Evolutionary conservation across 2,888 invertebrate genomes (phyloP).

Genomic region (Rhopalosiphum nymphaeae): DNA sequence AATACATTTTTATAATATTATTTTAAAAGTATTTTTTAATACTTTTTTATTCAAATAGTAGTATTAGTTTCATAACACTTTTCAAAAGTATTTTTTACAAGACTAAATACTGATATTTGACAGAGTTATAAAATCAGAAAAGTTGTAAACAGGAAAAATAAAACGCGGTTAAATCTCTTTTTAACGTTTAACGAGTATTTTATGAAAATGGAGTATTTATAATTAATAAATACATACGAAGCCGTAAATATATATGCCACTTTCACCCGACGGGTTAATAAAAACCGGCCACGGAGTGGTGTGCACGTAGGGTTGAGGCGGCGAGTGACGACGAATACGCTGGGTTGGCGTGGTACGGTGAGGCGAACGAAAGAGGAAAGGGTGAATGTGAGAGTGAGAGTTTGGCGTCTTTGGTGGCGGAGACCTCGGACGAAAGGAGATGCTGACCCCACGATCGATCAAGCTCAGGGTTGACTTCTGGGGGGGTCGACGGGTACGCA

Average conservation of each 20-base stretch:
- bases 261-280: background rate
- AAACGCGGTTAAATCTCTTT: background rate
- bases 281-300: background rate
- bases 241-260: background rate
- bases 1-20: too few relatives aligned
- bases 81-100: too few relatives aligned
- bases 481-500: background rate
- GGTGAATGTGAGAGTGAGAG: background rate
- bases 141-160: background rate
- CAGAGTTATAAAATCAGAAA: background rate
- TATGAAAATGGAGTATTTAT: background rate
- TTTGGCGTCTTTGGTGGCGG: background rate
- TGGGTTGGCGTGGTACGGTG: too few relatives aligned
- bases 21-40: too few relatives aligned
- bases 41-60: too few relatives aligned
- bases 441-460: background rate
- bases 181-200: background rate
- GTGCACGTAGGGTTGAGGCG: background rate
- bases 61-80: too few relatives aligned
- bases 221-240: background rate
- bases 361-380: background rate
- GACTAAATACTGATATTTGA: background rate
- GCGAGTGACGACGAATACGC: too few relatives aligned
- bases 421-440: too few relatives aligned
- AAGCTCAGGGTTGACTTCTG: background rate